Evolutionary conservation across 37 sponge, comb jelly and placozoan genomes (phyloP), one percentile per base, ranked within the genome.

Genomic region (Oopsacas minuta): DNA sequence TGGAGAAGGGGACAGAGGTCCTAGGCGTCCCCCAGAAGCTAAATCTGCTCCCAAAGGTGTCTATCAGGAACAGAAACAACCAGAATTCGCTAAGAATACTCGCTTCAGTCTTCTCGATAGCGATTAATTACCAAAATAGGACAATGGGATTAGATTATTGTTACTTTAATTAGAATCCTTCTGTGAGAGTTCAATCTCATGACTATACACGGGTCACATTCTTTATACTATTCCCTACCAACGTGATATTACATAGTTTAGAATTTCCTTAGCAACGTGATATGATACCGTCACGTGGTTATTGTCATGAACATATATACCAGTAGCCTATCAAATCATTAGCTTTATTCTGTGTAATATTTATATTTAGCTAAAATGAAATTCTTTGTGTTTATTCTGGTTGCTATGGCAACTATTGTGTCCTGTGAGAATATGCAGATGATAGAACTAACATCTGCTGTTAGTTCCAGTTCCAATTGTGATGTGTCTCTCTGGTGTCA

Each of bases 401-500:
- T 61, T 61, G 75, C 75, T n/a, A 61, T 61, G 28, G 75, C 30
- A 32, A 12, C 75, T 34, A 3, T 61, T 25, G 75, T 34, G 5
- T 61, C 75, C 30, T 3, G 75, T 34, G 75, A 12, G 75, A 32
- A 25, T 10, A 5, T 61, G 5, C 28, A 61, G 20, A 25, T 61
- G 75, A 61, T 61, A 12, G 75, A 61, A 61, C 75, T 61, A 12
- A n/a, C 17, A 20, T 34, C 75, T 20, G 49, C 49, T 8, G 15
- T 42, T 42, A 15, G 49, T 42, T 61, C 75, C 30, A 12, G 28
- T 61, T n/a, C 75, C 28, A 12, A n/a, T 25, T 61, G 75, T 12
- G 75, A 61, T 32, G 75, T 61, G 75, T 25, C 75, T 25, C 75
- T 61, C 75, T 61, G 75, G 75, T 61, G 75, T 61, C 75, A 12